These are phyloP conservation scores for Conus betulinus DNA, from an alignment of 1,140 invertebrate genomes.

Conservation along the genomic window DNA sequence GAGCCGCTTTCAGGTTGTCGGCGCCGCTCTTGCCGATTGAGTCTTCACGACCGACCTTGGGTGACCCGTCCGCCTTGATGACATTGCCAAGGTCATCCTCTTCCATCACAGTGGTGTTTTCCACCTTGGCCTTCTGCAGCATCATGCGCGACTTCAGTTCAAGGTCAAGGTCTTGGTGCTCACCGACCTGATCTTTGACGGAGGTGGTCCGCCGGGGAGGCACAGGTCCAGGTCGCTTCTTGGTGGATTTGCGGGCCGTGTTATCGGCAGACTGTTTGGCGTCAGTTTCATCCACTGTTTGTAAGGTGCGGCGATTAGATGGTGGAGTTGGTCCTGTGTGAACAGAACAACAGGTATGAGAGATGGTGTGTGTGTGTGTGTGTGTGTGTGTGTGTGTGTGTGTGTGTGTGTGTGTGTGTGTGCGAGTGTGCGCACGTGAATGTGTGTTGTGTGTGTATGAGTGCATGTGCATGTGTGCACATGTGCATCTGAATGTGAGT, in stretches of 20 bases:
- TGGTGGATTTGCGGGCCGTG: constrained; percentile 51
- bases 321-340: constrained; percentile 64
- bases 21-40: constrained; percentile 58
- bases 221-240: constrained; percentile 61
- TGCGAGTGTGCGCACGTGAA: no score
- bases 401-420: no score
- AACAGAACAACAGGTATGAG: no score
- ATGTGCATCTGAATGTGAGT: no score
- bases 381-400: no score
- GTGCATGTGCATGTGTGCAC: no score
- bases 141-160: constrained; percentile 70
- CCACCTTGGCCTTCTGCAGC: constrained; percentile 70
- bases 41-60: constrained; percentile 48
- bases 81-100: constrained; percentile 34
- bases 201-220: constrained; percentile 65
- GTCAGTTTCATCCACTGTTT: constrained; percentile 66
- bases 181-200: constrained; percentile 33
- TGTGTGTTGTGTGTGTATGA: no score
- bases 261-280: constrained; percentile 52
- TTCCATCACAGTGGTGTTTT: constrained; percentile 58
- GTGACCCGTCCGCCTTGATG: constrained; percentile 46
- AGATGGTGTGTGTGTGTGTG: no score
- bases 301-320: constrained; percentile 59
- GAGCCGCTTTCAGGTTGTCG: constrained; percentile 66
- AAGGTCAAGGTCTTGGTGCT: constrained; percentile 49